phyloP scores from a whole-genome alignment of 2,888 invertebrate genomes.

The Polyommatus icarus region DNA sequence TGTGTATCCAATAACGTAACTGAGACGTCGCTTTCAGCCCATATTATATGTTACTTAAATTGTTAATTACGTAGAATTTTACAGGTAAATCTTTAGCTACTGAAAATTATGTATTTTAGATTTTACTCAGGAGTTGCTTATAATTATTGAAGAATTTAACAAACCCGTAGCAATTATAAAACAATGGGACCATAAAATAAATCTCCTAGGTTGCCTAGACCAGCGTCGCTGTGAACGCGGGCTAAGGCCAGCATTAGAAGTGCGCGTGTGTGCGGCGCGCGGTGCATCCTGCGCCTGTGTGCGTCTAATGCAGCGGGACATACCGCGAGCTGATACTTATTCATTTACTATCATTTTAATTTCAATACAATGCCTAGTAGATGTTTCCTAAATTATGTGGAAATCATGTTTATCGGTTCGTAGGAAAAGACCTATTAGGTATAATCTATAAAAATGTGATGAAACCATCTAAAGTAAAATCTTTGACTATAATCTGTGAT shows the following conservation, averaged over 20 bases:
- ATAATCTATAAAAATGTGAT: too few relatives aligned
- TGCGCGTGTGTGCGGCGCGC: constrained; percentile 50
- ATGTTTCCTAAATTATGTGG: neutral
- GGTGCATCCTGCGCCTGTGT: constrained; percentile 58
- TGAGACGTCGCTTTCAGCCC: too few relatives aligned
- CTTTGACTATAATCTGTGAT: too few relatives aligned
- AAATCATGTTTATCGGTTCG: too few relatives aligned
- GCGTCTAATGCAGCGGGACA: constrained; percentile 70
- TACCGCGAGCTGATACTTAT: constrained; percentile 49
- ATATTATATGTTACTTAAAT: too few relatives aligned
- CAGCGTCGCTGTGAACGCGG: constrained; percentile 50
- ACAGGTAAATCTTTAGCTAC: too few relatives aligned
- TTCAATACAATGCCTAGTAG: neutral
- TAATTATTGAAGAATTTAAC: neutral
- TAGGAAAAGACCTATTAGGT: too few relatives aligned
- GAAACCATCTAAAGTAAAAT: too few relatives aligned
- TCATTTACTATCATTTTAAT: too few relatives aligned
- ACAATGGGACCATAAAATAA: neutral
- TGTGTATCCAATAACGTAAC: too few relatives aligned
- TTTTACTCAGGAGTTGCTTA: neutral
- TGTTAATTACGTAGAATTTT: too few relatives aligned
- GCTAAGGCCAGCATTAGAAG: constrained; percentile 58
- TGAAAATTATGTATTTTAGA: too few relatives aligned
- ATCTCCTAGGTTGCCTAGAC: constrained; percentile 52
- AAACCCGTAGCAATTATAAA: neutral